Conservation (phyloP, 30 jellyfish, hydroid and myxozoan genomes). For the Aurelia sp. region DNA sequence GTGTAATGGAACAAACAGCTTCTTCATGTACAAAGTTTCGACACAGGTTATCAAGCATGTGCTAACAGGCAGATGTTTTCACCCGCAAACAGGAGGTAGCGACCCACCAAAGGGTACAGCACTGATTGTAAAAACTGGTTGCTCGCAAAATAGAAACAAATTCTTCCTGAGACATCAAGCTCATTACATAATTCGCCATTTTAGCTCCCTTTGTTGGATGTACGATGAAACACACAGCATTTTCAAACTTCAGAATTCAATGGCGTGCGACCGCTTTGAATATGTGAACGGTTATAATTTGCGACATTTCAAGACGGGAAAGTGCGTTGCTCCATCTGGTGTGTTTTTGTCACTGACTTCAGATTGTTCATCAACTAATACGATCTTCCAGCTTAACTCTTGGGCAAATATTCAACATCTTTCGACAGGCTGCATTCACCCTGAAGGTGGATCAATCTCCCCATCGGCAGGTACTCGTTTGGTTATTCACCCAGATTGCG, state of each 20-base stretch:
- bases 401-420: background rate
- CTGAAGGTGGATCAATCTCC: background rate
- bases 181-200: constrained; percentile 17
- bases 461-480: background rate
- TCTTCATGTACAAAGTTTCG: constrained; percentile 35
- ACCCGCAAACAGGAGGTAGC: constrained; percentile 4
- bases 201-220: constrained; percentile 46
- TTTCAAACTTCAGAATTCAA: constrained; percentile 14
- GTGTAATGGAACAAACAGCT: constrained; percentile 42
- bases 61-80: constrained; percentile 11
- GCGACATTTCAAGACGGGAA: constrained; percentile 36
- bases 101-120: background rate
- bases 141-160: constrained; percentile 1
- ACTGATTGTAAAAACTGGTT: constrained; percentile 1
- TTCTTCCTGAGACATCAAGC: constrained; percentile 39
- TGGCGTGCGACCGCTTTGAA: constrained; percentile 51
- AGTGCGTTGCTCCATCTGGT: constrained; percentile 14
- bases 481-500: background rate
- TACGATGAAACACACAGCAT: background rate
- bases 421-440: background rate
- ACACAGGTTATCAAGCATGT: constrained; percentile 3
- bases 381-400: background rate
- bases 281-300: constrained; percentile 6
- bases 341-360: background rate
- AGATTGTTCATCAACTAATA: constrained; percentile 25